Percentiles rank a stretch among this genome's conserved stretches.
Conservation (phyloP, 2,113 vertebrate species). For the Eonycteris spelaea region DNA sequence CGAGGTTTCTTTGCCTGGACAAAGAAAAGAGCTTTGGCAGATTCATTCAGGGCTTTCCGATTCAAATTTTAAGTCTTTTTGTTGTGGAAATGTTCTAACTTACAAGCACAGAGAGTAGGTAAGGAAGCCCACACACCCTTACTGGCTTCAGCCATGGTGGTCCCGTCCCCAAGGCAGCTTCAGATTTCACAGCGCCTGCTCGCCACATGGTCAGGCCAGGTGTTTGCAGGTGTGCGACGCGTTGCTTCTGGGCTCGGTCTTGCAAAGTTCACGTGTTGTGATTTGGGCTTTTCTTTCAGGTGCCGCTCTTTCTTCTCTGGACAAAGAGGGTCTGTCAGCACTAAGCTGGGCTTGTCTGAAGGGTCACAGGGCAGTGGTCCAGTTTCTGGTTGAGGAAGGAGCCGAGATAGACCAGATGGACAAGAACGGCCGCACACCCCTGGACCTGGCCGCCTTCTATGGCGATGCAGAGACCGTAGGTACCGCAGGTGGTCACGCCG, state of each 20-base stretch:
- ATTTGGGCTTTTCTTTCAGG: slow-evolving; percentile 80
- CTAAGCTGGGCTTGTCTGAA: slow-evolving; percentile 98
- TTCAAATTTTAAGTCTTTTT: not conserved
- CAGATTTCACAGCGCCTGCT: fast-evolving
- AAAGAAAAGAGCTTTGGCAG: not conserved
- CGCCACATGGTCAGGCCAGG: fast-evolving
- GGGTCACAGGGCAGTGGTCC: slow-evolving; percentile 94
- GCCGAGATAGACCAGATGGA: slow-evolving; percentile 95
- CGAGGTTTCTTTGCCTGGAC: not conserved
- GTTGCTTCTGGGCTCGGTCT: not conserved
- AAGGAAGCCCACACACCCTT: fast-evolving
- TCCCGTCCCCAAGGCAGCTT: fast-evolving
- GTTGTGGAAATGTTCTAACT: not conserved
- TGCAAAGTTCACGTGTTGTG: fast-evolving
- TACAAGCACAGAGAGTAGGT: not conserved
- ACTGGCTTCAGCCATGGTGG: fast-evolving
- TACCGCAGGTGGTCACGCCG: not conserved
- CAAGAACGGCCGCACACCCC: slow-evolving; percentile 95
- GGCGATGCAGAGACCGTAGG: slow-evolving; percentile 96
- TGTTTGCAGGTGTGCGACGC: fast-evolving
- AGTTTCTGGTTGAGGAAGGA: slow-evolving; percentile 93
- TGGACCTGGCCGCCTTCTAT: slow-evolving; percentile 97
- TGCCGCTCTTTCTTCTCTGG: slow-evolving; percentile 90
- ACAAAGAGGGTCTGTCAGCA: slow-evolving; percentile 96
- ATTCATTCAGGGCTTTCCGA: not conserved